phyloP scores from a whole-genome alignment of 2,888 invertebrate species.

The Sesia apiformis region DNA sequence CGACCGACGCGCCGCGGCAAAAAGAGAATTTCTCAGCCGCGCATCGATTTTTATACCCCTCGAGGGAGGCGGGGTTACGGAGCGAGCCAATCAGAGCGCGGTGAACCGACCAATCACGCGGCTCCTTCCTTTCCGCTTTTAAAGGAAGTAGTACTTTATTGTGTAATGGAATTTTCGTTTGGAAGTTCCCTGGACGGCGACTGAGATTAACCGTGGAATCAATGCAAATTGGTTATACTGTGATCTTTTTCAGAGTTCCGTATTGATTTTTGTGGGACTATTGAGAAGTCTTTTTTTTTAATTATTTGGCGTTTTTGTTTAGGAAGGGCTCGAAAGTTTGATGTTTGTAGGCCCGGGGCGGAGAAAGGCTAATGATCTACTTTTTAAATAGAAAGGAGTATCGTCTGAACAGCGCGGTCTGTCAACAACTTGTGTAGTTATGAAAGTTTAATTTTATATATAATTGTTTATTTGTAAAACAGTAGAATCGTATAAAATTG shows the following conservation, averaged over 20 bases:
- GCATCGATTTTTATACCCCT: constrained; percentile 73
- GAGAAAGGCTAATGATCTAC: no score
- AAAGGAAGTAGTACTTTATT: constrained; percentile 35
- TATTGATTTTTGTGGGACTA: neutral
- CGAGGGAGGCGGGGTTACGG: constrained; percentile 57
- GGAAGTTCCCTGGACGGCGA: constrained; percentile 35
- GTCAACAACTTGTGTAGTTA: no score
- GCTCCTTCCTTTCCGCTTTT: constrained; percentile 53
- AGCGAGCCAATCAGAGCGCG: constrained; percentile 61
- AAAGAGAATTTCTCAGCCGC: constrained; percentile 44
- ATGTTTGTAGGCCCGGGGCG: neutral
- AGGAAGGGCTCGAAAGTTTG: neutral
- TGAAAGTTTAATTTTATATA: no score
- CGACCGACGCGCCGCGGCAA: constrained; percentile 49
- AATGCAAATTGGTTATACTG: constrained; percentile 51
- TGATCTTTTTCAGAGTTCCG: constrained; percentile 15
- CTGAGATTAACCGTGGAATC: constrained; percentile 49
- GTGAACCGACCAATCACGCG: constrained; percentile 64
- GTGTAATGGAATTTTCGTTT: constrained; percentile 70
- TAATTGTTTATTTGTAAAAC: no score
- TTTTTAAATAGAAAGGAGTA: no score
- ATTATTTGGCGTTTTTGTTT: neutral
- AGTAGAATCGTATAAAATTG: no score
- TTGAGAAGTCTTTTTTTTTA: neutral
- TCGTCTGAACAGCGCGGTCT: no score